phyloP scores from a whole-genome alignment of 2,888 invertebrate species.

The Argynnis bischoffii region DNA sequence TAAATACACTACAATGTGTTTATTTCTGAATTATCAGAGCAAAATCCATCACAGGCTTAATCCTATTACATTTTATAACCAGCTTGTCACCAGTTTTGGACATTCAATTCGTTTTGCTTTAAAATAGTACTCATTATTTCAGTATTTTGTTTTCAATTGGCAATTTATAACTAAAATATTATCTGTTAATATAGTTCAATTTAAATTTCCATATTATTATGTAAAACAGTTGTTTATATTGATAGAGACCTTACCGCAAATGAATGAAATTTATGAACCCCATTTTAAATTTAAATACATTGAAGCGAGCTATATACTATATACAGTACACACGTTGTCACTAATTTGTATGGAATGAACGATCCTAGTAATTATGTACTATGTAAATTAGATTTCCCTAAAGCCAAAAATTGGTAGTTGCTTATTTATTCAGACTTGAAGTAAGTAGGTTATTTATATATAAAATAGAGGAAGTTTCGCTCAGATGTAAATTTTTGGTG shows the following conservation, averaged over 20 bases:
- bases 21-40: slow-evolving; percentile 16
- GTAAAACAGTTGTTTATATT: slow-evolving; percentile 2
- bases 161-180: slow-evolving; percentile 30
- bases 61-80: slow-evolving; percentile 15
- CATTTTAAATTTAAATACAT: slow-evolving; percentile 16
- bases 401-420: too few relatives aligned
- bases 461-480: too few relatives aligned
- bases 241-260: neutral
- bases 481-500: too few relatives aligned
- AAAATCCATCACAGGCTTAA: slow-evolving; percentile 12
- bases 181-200: slow-evolving; percentile 26
- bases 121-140: slow-evolving; percentile 23
- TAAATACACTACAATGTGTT: neutral
- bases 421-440: too few relatives aligned
- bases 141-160: slow-evolving; percentile 27
- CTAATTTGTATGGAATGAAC: slow-evolving; percentile 1
- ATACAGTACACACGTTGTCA: neutral
- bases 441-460: too few relatives aligned
- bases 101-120: slow-evolving; percentile 21
- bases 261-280: slow-evolving; percentile 12
- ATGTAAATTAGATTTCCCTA: too few relatives aligned
- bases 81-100: slow-evolving; percentile 13
- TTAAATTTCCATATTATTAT: slow-evolving; percentile 17
- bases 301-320: neutral
- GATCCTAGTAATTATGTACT: neutral